Percentiles rank a stretch among this genome's conserved stretches.
These are phyloP conservation scores for Armadillidium nasatum DNA, from an alignment of 1,140 invertebrate species.

Conservation along the genomic window DNA sequence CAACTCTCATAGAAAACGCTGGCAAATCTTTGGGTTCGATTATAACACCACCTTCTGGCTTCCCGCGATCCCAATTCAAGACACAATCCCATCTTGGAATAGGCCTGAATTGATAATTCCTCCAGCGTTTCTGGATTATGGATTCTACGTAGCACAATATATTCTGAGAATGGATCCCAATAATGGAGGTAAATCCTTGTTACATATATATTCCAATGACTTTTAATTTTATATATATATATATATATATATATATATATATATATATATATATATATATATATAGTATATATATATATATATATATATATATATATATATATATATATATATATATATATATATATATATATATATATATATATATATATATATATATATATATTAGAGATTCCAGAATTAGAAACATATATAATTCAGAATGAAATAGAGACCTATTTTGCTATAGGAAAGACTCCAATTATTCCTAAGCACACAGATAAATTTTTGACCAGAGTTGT, in stretches of 20 bases:
- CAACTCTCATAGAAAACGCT: conserved; percentile 43
- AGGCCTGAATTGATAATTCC: conserved; percentile 47
- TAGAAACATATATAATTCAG: conserved; percentile 5
- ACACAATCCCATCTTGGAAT: conserved; percentile 35
- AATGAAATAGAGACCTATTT: conserved; percentile 45
- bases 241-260: too few species aligned
- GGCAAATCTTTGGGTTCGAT: conserved; percentile 35
- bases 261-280: too few species aligned
- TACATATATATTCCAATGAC: too few species aligned
- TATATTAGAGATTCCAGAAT: too few species aligned
- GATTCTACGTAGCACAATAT: conserved; percentile 47
- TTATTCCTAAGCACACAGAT: conserved; percentile 46
- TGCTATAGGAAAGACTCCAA: conserved; percentile 43
- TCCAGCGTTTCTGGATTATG: conserved; percentile 44
- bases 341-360: too few species aligned
- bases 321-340: too few species aligned
- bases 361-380: too few species aligned
- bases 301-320: too few species aligned
- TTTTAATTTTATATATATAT: too few species aligned
- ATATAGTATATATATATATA: too few species aligned
- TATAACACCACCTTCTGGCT: conserved; percentile 7
- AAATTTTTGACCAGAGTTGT: conserved; percentile 46
- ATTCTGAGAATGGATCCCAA: conserved; percentile 43
- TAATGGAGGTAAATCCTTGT: too few species aligned
- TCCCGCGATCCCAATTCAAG: conserved; percentile 28